Conservation (phyloP, 2,888 invertebrate genomes). For the Gastracanthus pulcherrimus region DNA sequence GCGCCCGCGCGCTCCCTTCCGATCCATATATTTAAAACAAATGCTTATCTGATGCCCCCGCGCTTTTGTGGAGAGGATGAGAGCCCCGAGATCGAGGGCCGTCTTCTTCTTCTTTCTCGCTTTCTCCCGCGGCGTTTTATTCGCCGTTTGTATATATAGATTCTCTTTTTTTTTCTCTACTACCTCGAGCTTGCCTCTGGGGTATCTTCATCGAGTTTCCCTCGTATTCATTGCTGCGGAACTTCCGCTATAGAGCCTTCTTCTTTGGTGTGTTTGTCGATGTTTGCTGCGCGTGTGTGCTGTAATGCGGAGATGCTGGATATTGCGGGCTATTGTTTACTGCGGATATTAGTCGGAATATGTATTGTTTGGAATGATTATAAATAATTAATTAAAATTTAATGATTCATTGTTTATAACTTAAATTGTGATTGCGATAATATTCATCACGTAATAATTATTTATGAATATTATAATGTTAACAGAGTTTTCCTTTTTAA, state of each 20-base stretch:
- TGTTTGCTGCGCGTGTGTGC: too few relatives aligned
- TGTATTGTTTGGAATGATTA: too few relatives aligned
- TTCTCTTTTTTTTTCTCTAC: not conserved
- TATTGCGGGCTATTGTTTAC: too few relatives aligned
- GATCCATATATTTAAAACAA: conserved; percentile 78
- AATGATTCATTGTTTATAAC: too few relatives aligned
- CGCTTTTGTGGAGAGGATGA: conserved; percentile 73
- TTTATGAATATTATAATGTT: too few relatives aligned
- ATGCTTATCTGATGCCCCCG: conserved; percentile 76
- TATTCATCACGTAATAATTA: too few relatives aligned
- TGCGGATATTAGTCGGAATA: too few relatives aligned
- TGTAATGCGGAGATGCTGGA: too few relatives aligned
- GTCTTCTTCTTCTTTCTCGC: conserved; percentile 64
- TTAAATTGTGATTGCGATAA: too few relatives aligned
- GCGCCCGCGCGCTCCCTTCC: conserved; percentile 62
- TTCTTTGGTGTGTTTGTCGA: not conserved
- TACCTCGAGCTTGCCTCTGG: not conserved
- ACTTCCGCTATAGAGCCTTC: conserved; percentile 60
- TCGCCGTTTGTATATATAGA: not conserved
- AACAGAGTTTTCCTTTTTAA: too few relatives aligned
- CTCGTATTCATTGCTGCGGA: conserved; percentile 18
- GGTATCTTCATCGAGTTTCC: conserved; percentile 40
- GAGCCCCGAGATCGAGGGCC: conserved; percentile 69
- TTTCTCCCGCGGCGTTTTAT: conserved; percentile 62
- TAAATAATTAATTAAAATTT: too few relatives aligned